A percentile compares a stretch with the other conserved stretches of the same genome.
Conservation (phyloP, 2,113 vertebrate genomes). For the Limanda limanda region DNA sequence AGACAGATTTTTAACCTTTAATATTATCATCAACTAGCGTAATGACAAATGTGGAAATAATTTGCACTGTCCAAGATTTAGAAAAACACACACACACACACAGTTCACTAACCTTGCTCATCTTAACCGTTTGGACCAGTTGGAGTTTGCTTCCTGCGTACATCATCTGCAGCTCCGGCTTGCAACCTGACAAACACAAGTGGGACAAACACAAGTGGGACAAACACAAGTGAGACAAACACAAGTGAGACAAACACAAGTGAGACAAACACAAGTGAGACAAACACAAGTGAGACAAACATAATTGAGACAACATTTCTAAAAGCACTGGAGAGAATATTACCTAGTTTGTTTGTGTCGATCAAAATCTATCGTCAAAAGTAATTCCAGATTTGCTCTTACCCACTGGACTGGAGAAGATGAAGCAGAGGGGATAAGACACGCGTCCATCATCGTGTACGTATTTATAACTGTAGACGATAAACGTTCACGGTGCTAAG, state of each 20-base stretch:
- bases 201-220: background rate
- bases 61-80: too few relatives aligned
- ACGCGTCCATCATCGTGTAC: slow-evolving; percentile 94
- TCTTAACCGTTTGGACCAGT: slow-evolving; percentile 91
- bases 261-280: background rate
- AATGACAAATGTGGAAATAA: too few relatives aligned
- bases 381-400: slow-evolving; percentile 60
- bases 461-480: slow-evolving; percentile 98
- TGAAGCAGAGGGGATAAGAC: slow-evolving; percentile 97
- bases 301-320: background rate
- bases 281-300: slow-evolving; percentile 7
- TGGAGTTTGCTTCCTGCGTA: slow-evolving; percentile 98
- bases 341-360: background rate
- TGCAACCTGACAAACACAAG: slow-evolving; percentile 85
- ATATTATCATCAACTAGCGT: background rate
- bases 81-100: background rate
- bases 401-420: slow-evolving; percentile 98
- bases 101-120: slow-evolving; percentile 89
- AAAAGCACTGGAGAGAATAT: rapidly evolving
- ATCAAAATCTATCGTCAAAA: rapidly evolving
- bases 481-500: slow-evolving; percentile 92
- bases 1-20: background rate
- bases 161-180: slow-evolving; percentile 98
- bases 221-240: too few relatives aligned
- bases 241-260: too few relatives aligned